Conservation (phyloP, 2,888 invertebrate genomes). For the Eupithecia pulchellata region DNA sequence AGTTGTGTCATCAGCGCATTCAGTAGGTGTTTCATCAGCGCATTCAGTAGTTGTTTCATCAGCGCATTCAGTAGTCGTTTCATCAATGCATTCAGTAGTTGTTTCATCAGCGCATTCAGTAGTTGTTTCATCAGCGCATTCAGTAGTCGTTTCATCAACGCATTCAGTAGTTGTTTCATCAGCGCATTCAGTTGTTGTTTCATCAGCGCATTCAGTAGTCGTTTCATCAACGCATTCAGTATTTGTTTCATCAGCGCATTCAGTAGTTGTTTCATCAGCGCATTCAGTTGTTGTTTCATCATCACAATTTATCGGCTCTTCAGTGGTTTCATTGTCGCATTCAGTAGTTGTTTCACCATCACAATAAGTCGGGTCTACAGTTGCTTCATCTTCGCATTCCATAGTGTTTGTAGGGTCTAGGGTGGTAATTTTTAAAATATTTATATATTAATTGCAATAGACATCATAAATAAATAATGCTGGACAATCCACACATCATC, state of each 20-base stretch:
- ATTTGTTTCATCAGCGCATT: background rate
- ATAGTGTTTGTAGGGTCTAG: background rate
- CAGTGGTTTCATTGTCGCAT: background rate
- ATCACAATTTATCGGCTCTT: no score
- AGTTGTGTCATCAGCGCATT: background rate
- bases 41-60: no score
- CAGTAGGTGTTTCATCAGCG: no score
- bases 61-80: no score
- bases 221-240: background rate
- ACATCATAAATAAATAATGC: no score
- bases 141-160: background rate
- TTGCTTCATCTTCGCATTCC: background rate
- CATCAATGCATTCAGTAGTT: no score
- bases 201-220: background rate
- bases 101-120: no score
- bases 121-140: no score
- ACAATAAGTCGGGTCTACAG: background rate
- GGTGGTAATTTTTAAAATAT: background rate
- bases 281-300: background rate
- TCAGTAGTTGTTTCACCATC: background rate
- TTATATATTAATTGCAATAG: background rate
- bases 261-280: background rate
- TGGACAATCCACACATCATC: no score
- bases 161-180: background rate
- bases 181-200: background rate